A percentile compares a stretch with the other conserved stretches of the same genome.
Conservation (phyloP, 64 coral and sea anemone genomes). For the Catalaphyllia jardinei region DNA sequence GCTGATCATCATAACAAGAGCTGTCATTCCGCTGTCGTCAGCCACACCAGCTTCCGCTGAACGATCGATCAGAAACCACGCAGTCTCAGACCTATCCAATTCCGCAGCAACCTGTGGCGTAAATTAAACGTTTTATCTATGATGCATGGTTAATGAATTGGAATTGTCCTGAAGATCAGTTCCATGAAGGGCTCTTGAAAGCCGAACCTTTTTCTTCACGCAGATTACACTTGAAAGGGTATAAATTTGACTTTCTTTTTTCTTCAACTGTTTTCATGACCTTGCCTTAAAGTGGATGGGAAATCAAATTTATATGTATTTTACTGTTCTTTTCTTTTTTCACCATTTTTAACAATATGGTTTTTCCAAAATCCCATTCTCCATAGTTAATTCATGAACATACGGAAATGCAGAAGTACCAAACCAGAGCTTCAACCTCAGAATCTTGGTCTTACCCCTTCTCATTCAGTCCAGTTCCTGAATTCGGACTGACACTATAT, state of each 20-base stretch:
- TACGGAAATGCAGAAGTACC: too few species aligned
- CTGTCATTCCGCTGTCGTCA: constrained; percentile 83
- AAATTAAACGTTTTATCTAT: background rate
- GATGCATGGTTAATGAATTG: too few species aligned
- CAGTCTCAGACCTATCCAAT: constrained; percentile 88
- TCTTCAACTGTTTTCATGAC: background rate
- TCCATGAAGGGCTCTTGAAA: too few species aligned
- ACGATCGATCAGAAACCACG: constrained; percentile 57
- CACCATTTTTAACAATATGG: too few species aligned
- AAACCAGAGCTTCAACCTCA: too few species aligned
- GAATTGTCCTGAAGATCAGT: background rate
- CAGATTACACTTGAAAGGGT: background rate
- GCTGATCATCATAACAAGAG: constrained; percentile 80
- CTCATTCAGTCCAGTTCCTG: too few species aligned
- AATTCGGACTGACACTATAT: too few species aligned
- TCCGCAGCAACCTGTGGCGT: constrained; percentile 79
- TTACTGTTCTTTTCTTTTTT: too few species aligned
- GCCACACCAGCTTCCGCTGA: constrained; percentile 79
- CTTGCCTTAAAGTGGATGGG: background rate
- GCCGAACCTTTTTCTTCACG: background rate
- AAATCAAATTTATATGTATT: too few species aligned
- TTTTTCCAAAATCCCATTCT: too few species aligned
- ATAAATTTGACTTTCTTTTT: background rate
- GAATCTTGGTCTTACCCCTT: too few species aligned
- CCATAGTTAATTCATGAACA: too few species aligned